Percentiles rank a stretch among this genome's conserved stretches.
Conservation (phyloP, 2,888 invertebrate species). For the Synergus japonicus region DNA sequence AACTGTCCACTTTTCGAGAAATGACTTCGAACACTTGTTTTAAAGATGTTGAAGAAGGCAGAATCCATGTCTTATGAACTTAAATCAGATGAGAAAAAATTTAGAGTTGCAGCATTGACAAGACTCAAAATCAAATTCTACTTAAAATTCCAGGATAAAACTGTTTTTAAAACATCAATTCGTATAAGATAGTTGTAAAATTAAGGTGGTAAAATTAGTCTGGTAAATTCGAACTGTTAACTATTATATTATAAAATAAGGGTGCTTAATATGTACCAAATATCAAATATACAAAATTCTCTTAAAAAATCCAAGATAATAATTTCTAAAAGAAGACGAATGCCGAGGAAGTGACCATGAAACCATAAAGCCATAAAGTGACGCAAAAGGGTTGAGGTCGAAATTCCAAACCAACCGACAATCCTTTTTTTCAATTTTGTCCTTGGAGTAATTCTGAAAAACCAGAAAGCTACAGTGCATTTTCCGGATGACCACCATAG, state of each 20-base stretch:
- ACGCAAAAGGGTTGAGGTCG: conserved; percentile 63
- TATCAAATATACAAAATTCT: neutral
- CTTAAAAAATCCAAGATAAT: neutral
- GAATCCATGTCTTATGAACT: too few species aligned
- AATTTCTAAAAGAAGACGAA: conserved; percentile 42
- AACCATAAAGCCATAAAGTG: conserved; percentile 70
- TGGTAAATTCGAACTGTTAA: too few species aligned
- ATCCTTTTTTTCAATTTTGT: conserved; percentile 13
- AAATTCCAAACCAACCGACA: conserved; percentile 10
- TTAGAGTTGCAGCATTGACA: too few species aligned
- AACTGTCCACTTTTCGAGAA: neutral
- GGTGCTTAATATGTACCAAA: too few species aligned
- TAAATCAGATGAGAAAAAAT: too few species aligned
- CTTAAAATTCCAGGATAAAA: too few species aligned
- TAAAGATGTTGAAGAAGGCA: too few species aligned
- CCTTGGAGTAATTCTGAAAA: conserved; percentile 7
- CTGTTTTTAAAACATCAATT: too few species aligned
- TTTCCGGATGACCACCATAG: conserved; percentile 12
- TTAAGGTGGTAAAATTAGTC: too few species aligned
- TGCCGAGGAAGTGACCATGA: conserved; percentile 42
- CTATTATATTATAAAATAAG: too few species aligned
- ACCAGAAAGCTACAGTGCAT: conserved; percentile 20
- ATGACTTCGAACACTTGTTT: neutral
- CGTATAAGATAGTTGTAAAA: too few species aligned
- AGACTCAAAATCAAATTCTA: too few species aligned